Evolutionary conservation across 2,113 vertebrate genomes (phyloP).

Genomic region (Elgaria multicarinata): DNA sequence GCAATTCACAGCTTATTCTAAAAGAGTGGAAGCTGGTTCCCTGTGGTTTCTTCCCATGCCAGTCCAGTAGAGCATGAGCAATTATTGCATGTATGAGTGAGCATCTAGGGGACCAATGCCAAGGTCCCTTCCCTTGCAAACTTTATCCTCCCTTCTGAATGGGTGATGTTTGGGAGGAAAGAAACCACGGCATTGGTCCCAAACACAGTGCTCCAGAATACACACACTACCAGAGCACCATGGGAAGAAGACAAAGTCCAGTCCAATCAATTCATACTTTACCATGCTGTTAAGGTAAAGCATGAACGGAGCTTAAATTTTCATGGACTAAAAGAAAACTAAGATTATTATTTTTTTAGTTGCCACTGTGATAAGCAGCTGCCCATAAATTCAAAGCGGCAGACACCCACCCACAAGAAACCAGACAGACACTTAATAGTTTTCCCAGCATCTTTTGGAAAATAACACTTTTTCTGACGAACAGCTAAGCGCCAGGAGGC

Average conservation of each 20-base stretch:
- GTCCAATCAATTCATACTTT: no score
- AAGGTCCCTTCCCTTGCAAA: background rate
- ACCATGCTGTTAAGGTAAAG: background rate
- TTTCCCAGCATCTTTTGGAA: background rate
- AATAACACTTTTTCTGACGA: background rate
- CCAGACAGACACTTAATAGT: background rate
- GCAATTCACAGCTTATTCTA: background rate
- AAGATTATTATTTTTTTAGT: background rate
- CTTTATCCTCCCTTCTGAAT: no score
- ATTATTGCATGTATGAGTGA: background rate
- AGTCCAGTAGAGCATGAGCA: background rate
- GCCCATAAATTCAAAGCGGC: background rate
- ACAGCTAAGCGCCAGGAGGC: background rate
- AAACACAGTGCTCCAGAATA: background rate
- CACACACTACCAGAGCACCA: background rate
- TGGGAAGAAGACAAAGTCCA: background rate
- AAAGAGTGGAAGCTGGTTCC: background rate
- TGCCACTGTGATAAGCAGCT: background rate
- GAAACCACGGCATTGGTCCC: background rate
- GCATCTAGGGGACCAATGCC: background rate
- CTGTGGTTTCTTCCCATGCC: background rate
- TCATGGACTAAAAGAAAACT: background rate
- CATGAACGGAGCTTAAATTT: slow-evolving; percentile 3
- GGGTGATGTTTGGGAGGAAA: background rate
- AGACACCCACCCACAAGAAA: background rate